phyloP scores from a whole-genome alignment of 2,113 vertebrate genomes.

The Scolopax mira region DNA sequence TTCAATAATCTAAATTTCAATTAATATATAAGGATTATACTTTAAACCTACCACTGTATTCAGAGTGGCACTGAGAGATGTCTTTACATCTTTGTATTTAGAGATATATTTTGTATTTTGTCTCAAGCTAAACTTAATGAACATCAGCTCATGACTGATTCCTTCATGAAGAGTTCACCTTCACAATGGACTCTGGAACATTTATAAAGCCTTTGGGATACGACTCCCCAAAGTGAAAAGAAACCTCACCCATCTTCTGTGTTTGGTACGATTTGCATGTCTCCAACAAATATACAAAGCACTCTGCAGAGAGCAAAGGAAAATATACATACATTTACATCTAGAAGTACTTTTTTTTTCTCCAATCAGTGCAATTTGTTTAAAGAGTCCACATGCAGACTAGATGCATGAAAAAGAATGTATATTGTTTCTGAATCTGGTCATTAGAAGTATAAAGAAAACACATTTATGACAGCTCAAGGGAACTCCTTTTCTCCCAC shows the following conservation, averaged over 20 bases:
- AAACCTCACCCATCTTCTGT: slow-evolving; percentile 77
- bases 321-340: neutral
- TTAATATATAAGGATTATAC: neutral
- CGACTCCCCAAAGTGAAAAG: neutral
- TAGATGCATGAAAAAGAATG: neutral
- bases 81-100: neutral
- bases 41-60: neutral
- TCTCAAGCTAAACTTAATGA: neutral
- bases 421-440: neutral
- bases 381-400: neutral
- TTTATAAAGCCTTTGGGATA: neutral
- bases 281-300: slow-evolving; percentile 83
- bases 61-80: neutral
- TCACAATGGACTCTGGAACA: neutral
- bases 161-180: neutral
- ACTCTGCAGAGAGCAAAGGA: slow-evolving; percentile 71
- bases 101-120: neutral
- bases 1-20: neutral
- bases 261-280: slow-evolving; percentile 53
- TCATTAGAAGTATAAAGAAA: neutral
- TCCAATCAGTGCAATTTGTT: neutral
- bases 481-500: neutral
- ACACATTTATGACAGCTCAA: neutral
- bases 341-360: neutral
- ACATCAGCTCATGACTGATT: neutral